Evolutionary conservation across 1,140 invertebrate genomes (phyloP).

Genomic region (Aphidius gifuensis): DNA sequence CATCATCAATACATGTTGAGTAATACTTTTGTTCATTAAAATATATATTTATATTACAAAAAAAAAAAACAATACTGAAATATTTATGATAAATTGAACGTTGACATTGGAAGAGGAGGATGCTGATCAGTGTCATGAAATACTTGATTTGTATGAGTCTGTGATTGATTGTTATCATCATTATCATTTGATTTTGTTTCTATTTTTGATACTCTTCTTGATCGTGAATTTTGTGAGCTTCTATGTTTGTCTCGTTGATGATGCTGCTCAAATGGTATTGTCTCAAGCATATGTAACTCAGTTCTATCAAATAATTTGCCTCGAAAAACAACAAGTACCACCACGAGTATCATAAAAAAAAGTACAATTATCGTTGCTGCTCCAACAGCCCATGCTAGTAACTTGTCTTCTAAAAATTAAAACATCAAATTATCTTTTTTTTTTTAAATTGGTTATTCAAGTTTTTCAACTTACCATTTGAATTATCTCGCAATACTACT

Average conservation of each 20-base stretch:
- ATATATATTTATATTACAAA: neutral
- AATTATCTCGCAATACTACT: slow-evolving; percentile 33
- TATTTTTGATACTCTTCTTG: too few relatives aligned
- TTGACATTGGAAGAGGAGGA: too few relatives aligned
- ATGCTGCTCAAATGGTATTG: slow-evolving; percentile 23
- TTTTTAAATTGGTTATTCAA: neutral
- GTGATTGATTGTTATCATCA: slow-evolving; percentile 13
- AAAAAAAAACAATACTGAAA: neutral
- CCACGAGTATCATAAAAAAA: slow-evolving; percentile 45
- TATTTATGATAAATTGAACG: too few relatives aligned
- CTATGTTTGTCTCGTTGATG: slow-evolving; percentile 17
- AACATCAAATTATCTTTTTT: neutral
- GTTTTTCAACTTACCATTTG: slow-evolving; percentile 36
- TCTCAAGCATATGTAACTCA: slow-evolving; percentile 38
- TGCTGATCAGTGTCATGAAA: too few relatives aligned
- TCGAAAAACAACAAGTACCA: slow-evolving; percentile 48
- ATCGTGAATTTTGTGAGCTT: neutral
- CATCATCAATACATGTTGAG: slow-evolving; percentile 12
- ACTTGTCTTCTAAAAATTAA: slow-evolving; percentile 37
- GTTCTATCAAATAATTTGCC: slow-evolving; percentile 36
- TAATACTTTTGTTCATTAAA: slow-evolving; percentile 10
- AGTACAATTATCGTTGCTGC: slow-evolving; percentile 44
- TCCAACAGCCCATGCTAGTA: slow-evolving; percentile 49
- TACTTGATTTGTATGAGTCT: neutral
- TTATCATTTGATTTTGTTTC: slow-evolving; percentile 34